Conservation (phyloP, 2,888 invertebrate species). For the Amorpha juglandis region DNA sequence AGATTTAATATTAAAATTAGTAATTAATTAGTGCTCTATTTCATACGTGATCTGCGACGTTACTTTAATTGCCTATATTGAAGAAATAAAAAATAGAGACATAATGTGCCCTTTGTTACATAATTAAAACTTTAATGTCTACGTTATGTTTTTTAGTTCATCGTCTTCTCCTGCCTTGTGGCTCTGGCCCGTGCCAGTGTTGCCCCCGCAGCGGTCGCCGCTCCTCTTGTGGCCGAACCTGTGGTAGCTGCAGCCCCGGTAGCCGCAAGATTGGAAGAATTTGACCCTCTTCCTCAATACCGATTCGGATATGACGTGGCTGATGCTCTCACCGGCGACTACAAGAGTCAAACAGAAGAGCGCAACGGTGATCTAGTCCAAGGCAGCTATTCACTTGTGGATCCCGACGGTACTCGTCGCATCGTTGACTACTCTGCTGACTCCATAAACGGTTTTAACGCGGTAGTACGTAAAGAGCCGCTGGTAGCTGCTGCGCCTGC, state of each 20-base stretch:
- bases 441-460: conserved; percentile 70
- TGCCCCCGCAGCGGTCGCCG: conserved; percentile 54
- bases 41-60: background rate
- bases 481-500: conserved; percentile 44
- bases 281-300: conserved; percentile 85
- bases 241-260: conserved; percentile 54
- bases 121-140: no score
- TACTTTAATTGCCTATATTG: no score
- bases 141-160: conserved; percentile 50
- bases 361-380: conserved; percentile 81
- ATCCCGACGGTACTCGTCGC: conserved; percentile 71
- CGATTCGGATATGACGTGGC: conserved; percentile 70
- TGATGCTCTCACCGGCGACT: conserved; percentile 71
- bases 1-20: background rate
- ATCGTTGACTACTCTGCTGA: conserved; percentile 70
- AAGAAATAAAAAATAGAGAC: no score
- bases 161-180: conserved; percentile 66
- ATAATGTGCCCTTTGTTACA: no score
- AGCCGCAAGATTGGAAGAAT: conserved; percentile 65
- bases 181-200: conserved; percentile 60
- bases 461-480: conserved; percentile 67
- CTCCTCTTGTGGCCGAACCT: conserved; percentile 56
- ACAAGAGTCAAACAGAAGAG: conserved; percentile 74
- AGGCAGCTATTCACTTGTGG: conserved; percentile 68
- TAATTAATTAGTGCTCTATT: background rate